Evolutionary conservation across 1,140 invertebrate genomes (phyloP).

Genomic region (Reticulitermes speratus): DNA sequence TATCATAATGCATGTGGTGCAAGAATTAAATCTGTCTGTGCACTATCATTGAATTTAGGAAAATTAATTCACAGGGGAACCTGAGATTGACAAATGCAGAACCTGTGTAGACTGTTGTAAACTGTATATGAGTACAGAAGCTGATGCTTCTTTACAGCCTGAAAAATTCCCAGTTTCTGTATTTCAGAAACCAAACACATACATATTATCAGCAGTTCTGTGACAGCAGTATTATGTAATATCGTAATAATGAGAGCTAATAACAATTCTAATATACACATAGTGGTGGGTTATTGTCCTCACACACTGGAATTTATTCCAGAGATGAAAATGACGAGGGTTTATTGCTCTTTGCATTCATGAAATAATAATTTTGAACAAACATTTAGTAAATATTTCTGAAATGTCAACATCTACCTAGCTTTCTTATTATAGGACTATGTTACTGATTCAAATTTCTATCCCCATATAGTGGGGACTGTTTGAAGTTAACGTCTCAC

Average conservation of each 20-base stretch:
- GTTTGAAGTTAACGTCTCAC: not conserved
- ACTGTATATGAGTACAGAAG: not conserved
- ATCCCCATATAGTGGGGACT: not conserved
- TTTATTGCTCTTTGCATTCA: conserved; percentile 12
- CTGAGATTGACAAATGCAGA: no score
- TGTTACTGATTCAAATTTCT: no score
- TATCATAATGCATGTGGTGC: not conserved
- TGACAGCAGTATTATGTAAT: not conserved
- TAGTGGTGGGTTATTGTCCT: not conserved
- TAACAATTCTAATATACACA: not conserved
- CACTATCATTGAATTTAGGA: not conserved
- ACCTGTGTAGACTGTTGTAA: not conserved
- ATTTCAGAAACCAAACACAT: not conserved
- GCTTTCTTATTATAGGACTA: not conserved
- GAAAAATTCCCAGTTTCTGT: not conserved
- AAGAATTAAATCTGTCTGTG: not conserved
- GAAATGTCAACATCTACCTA: not conserved
- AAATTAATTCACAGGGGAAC: not conserved
- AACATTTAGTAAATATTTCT: not conserved
- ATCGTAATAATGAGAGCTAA: not conserved
- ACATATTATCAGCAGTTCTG: not conserved
- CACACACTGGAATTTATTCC: no score
- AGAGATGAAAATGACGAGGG: not conserved
- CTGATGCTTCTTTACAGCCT: not conserved
- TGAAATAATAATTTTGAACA: not conserved